Percentiles rank a stretch among this genome's conserved stretches.
Conservation (phyloP, 2,888 invertebrate genomes). For the Aelia acuminata region DNA sequence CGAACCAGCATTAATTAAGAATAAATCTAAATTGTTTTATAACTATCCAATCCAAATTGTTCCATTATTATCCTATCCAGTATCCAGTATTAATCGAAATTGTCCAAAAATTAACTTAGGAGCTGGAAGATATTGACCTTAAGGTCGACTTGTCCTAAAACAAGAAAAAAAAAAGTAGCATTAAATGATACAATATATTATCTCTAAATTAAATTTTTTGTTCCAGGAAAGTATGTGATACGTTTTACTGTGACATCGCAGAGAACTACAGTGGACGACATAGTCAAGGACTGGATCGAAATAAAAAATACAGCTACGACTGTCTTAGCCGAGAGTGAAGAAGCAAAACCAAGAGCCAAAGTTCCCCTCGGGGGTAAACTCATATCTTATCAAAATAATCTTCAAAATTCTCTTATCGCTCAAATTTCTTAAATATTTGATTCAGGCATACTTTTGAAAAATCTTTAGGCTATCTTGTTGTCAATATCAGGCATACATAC, state of each 20-base stretch:
- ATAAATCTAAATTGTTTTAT: too few species aligned
- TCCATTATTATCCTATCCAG: too few species aligned
- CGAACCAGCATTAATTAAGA: too few species aligned
- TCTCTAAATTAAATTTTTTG: too few species aligned
- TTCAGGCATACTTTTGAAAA: not conserved
- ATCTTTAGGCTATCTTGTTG: not conserved
- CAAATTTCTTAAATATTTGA: not conserved
- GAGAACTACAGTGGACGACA: constrained; percentile 74
- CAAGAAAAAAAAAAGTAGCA: too few species aligned
- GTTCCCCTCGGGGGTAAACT: constrained; percentile 82
- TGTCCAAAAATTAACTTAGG: too few species aligned
- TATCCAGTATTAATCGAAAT: too few species aligned
- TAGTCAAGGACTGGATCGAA: constrained; percentile 88
- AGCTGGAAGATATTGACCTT: too few species aligned
- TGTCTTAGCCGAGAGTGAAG: constrained; percentile 73
- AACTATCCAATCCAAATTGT: too few species aligned
- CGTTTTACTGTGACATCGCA: constrained; percentile 94
- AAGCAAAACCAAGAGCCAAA: constrained; percentile 72
- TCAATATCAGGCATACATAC: too few species aligned
- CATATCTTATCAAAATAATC: not conserved
- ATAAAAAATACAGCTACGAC: constrained; percentile 81
- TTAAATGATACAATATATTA: too few species aligned
- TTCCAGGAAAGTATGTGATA: constrained; percentile 81
- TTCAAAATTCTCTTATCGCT: not conserved
- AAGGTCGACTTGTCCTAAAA: too few species aligned